Evolutionary conservation across 2,888 invertebrate species (phyloP), one percentile per base, ranked within the genome.

Genomic region (Nysson spinosus): DNA sequence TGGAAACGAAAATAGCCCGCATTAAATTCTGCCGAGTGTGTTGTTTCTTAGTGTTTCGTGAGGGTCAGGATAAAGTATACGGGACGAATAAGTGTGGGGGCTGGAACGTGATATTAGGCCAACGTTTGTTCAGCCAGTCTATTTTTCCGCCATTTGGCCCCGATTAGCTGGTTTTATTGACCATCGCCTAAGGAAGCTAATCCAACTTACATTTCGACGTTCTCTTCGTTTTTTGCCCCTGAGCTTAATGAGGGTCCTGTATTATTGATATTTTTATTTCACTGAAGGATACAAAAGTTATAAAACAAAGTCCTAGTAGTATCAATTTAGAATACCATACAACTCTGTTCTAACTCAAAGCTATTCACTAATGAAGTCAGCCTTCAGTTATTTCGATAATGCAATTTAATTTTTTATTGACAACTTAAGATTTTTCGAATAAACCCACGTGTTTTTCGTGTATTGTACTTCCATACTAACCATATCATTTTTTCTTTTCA

Each of bases 11-110:
- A 32, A 14, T 12, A 12, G 44, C 40, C 35, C 52, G 44, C 72
- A 63, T 72, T 72, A 63, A 71, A 63, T 71, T 69, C 30, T 11
- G 30, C 24, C 52, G 37, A 46, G 50, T 57, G 73, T 42, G 64
- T 64, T 60, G 49, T 60, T 72, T 73, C 69, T 61, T 69, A 54
- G 35, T 47, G 17, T 22, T 54, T 50, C 30, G 19, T 9, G 49
- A 44, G 46, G 62, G 62, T 28, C 11, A 19, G 26, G 51, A 50
- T 50, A 42, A 69, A 63, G 26, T 42, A 26, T 30, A 22, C 16
- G 34, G 49, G 58, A 20, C 17, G 35, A 26, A 34, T 43, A 54
- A 67, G 14, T 49, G 42, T 20, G 24, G 50, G 32, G 44, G 22
- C 6, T n/a, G 7, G 24, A 17, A 35, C 42, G 12, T 39, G 72